Base-by-base conservation (phyloP, 2,888 invertebrate genomes). In the Polydrusus pterygomalis region DNA sequence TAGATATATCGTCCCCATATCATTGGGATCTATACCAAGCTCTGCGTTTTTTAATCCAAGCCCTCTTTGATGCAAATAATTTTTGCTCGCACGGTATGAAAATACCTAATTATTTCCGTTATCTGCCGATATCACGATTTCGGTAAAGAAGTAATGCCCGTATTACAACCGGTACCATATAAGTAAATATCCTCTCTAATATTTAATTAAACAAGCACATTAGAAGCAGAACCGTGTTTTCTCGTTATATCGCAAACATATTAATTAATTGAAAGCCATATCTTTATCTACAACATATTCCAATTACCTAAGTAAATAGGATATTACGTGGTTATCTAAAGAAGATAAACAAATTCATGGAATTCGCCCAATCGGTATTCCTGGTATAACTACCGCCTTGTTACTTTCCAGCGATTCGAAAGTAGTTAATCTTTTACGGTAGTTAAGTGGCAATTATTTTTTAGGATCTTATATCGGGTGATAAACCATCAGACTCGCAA, bases 261-360 rank as follows among this genome's bases (percentile, higher is more conserved):
- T 67, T 51, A 67, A 67, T 67, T 67, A 63, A 63, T 63, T 45
- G 45, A 30, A 63, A 63, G 43, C 47, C 15, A 45, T 62, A 65
- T 65, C 49, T 38, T 47, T 69, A 69, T 69, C 69, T 58, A 60
- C 58, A 58, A 69, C 69, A 69, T 69, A 69, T 69, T 69, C 69
- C 69, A 60, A 69, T 69, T 69, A 69, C 58, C 69, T 69, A 69
- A 69, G 69, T 69, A 69, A 69, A 69, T 69, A 69, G 58, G 58
- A 45, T 69, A 45, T 60, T 69, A 45, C 25, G 17, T 20, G 11
- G 47, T 45, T 69, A 69, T 58, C 58, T 45, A 58, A 56, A 58
- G 45, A 47, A 58, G 69, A 69, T 68, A 68, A 68, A 68, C 68
- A 68, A 43, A 54, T 69, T 67, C 58, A 20, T 69, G 60, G 60